Evolutionary conservation across 2,113 vertebrate genomes (phyloP).

Genomic region (Anhinga anhinga): DNA sequence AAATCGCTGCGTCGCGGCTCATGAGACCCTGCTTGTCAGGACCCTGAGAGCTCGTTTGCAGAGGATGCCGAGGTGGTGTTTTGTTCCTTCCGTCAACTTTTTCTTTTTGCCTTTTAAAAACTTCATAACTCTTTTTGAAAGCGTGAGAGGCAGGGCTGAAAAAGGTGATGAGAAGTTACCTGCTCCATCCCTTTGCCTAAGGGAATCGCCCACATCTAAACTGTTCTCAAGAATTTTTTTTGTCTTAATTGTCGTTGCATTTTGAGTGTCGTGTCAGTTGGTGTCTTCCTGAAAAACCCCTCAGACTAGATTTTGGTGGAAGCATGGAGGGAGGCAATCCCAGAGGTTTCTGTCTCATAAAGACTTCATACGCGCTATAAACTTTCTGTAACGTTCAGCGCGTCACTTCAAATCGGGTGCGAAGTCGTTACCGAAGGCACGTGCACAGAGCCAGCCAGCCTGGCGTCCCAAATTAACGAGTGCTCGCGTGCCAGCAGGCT

Average conservation of each 20-base stretch:
- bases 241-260: background rate
- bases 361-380: background rate
- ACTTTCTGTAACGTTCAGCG: background rate
- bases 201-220: background rate
- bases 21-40: background rate
- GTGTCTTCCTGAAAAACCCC: background rate
- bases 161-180: background rate
- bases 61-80: background rate
- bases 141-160: background rate
- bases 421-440: background rate
- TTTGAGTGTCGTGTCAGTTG: background rate
- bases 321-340: background rate
- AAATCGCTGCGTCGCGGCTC: background rate
- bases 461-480: background rate
- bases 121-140: background rate
- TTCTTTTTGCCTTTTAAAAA: background rate
- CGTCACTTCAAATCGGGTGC: background rate
- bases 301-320: background rate
- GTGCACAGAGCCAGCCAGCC: background rate
- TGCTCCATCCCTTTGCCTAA: background rate
- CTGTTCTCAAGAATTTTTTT: background rate
- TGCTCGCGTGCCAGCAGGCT: background rate
- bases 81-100: background rate
- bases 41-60: background rate
- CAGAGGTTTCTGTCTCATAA: background rate